Conservation (phyloP, 2,888 invertebrate genomes). For the Apodemia zela region DNA sequence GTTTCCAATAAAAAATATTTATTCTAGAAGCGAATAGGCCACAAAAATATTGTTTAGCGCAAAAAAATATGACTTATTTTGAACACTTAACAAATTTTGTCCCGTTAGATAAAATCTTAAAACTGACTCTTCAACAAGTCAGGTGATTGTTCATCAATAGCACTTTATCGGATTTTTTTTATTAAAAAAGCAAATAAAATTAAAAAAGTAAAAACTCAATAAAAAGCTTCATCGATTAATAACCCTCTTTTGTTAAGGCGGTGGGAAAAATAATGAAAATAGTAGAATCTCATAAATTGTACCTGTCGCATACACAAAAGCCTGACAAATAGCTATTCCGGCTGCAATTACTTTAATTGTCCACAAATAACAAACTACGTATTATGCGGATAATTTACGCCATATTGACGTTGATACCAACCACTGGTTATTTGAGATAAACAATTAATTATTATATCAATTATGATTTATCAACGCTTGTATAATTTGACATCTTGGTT, state of each 20-base stretch:
- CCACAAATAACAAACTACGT: constrained; percentile 6
- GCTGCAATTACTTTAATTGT: constrained; percentile 6
- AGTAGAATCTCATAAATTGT: constrained; percentile 1
- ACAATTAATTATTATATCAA: constrained; percentile 1
- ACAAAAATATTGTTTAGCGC: too few species aligned
- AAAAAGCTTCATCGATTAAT: background rate
- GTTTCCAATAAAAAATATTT: too few species aligned
- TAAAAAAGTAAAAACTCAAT: too few species aligned
- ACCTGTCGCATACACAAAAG: constrained; percentile 5
- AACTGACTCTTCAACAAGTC: too few species aligned
- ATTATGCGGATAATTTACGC: constrained; percentile 2
- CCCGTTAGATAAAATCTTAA: too few species aligned
- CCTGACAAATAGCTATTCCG: constrained; percentile 3
- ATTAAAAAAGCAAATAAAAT: too few species aligned
- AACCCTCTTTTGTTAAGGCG: background rate
- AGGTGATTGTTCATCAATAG: too few species aligned
- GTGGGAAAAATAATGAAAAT: background rate
- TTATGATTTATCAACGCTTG: background rate
- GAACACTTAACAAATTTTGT: too few species aligned
- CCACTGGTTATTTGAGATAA: background rate
- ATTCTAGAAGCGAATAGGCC: too few species aligned
- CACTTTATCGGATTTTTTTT: too few species aligned
- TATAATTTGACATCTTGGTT: too few species aligned
- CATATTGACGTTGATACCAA: background rate
- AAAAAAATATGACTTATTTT: too few species aligned